Evolutionary conservation across 2,888 invertebrate species (phyloP), one percentile per base, ranked within the genome.

Genomic region (Galeruca laticollis): DNA sequence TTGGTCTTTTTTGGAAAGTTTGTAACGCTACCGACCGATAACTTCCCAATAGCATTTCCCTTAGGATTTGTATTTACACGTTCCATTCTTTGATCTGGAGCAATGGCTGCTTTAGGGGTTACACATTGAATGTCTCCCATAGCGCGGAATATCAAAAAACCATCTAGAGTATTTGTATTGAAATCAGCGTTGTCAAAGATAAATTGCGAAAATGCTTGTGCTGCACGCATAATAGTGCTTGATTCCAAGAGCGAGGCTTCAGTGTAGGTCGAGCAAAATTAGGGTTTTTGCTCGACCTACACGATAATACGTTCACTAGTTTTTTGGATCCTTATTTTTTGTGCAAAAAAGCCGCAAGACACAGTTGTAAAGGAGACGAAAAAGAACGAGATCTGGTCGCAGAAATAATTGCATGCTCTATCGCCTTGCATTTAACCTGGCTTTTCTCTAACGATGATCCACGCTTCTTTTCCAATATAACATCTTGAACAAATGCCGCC

Each of bases 271-370:
- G 73, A 68, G 47, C 63, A 76, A 73, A 75, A 77, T 37, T 77
- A 75, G 26, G 78, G 70, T 56, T n/a, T n/a, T n/a, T n/a, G n/a
- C n/a, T n/a, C n/a, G n/a, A n/a, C n/a, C n/a, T n/a, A n/a, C 75
- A 63, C 26, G 74, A 72, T 47, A 78, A 47, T 6, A 68, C 47
- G 62, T 79, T 68, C 15, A 78, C 47, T n/a, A 78, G 59, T 37
- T 60, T 60, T 57, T 62, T 62, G 20, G 78, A 79, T 35, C 76
- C 78, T 70, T 65, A 76, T 68, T 77, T 79, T 67, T 76, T 66
- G 60, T 75, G 68, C 51, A 78, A 54, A 72, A 75, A 75, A 51
- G 63, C 69, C 49, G 68, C 63, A 37, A 68, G 1, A 11, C 73
- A 73, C 31, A 73, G 65, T 59, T 31, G 62, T 63, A 75, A 20